Conservation (phyloP, 2,888 invertebrate genomes). For the Tipula helvola region DNA sequence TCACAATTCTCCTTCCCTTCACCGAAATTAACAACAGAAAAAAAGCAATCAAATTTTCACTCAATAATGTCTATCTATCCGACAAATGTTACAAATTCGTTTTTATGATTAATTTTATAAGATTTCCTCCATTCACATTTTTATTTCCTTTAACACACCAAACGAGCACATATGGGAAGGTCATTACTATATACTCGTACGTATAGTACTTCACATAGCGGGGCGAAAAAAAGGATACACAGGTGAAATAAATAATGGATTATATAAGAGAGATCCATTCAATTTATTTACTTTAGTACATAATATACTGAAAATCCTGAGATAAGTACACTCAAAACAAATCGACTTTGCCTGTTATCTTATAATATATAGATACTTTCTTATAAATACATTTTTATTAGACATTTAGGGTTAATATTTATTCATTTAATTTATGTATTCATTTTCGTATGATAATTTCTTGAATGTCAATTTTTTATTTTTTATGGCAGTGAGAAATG, state of each 20-base stretch:
- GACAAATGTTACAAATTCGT: not conserved
- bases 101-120: not conserved
- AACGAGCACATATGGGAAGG: not conserved
- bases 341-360: not conserved
- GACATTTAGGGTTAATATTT: not conserved
- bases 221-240: not conserved
- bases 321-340: not conserved
- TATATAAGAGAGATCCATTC: not conserved
- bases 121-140: not conserved
- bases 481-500: not conserved
- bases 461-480: not conserved
- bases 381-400: not conserved
- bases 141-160: not conserved
- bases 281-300: not conserved
- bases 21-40: too few species aligned
- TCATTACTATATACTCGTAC: not conserved
- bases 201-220: not conserved
- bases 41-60: not conserved
- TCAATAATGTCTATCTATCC: not conserved
- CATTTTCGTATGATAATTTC: not conserved
- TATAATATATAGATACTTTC: not conserved
- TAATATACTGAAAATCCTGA: not conserved
- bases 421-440: conserved; percentile 4
- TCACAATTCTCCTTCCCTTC: too few species aligned
- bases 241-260: not conserved